Conservation (phyloP, 2,113 vertebrate genomes). For the Strix uralensis region DNA sequence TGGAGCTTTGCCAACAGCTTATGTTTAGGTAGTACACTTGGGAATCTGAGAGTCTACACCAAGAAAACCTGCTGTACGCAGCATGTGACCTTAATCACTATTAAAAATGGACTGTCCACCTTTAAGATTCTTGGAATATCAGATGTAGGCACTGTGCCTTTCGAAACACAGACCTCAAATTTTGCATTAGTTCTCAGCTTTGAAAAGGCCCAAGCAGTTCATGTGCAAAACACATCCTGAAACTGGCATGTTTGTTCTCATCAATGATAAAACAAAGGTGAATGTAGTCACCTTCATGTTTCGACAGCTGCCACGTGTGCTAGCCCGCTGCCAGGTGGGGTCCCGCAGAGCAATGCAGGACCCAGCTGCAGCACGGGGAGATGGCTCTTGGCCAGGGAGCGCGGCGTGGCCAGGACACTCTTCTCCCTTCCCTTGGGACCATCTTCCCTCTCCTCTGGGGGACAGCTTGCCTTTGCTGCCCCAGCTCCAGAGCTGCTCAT, state of each 20-base stretch:
- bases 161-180: background rate
- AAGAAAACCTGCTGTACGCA: background rate
- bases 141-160: background rate
- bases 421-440: too few relatives aligned
- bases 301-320: fast-evolving
- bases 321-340: background rate
- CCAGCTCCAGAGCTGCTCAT: background rate
- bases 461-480: background rate
- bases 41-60: background rate
- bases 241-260: background rate
- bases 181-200: background rate
- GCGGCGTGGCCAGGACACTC: background rate
- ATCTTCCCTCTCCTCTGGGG: background rate
- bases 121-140: background rate
- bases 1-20: background rate
- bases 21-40: background rate
- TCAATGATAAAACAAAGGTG: background rate
- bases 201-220: background rate
- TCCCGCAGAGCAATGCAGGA: background rate
- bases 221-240: background rate
- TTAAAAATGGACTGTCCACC: background rate
- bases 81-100: background rate
- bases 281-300: fast-evolving
- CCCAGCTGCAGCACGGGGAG: background rate
- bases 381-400: background rate